These are phyloP conservation scores for Nomada ferruginata DNA, from an alignment of 2,888 invertebrate genomes.

Conservation along the genomic window DNA sequence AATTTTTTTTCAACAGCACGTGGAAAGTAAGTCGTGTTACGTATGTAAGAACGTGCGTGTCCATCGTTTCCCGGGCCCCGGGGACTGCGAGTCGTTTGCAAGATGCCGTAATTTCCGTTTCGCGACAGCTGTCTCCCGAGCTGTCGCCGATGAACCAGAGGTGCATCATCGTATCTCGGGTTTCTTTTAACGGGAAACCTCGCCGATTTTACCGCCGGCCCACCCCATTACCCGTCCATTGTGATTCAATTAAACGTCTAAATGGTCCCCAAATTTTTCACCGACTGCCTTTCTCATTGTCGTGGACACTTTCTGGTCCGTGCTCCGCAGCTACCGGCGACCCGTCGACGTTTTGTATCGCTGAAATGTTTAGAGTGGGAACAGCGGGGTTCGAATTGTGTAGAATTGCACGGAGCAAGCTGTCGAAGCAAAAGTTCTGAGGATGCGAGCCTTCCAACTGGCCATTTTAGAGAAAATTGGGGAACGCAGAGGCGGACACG, in stretches of 20 bases:
- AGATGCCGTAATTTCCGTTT: slow-evolving; percentile 75
- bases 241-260: slow-evolving; percentile 7
- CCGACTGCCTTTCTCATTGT: too few relatives aligned
- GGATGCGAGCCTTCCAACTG: too few relatives aligned
- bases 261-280: background rate
- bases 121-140: slow-evolving; percentile 66
- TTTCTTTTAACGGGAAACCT: slow-evolving; percentile 49
- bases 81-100: slow-evolving; percentile 71
- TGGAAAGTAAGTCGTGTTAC: slow-evolving; percentile 52
- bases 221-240: background rate
- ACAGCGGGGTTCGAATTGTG: too few relatives aligned
- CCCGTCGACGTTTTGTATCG: too few relatives aligned
- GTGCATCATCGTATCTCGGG: slow-evolving; percentile 52
- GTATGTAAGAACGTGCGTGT: slow-evolving; percentile 46
- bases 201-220: slow-evolving; percentile 8
- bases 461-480: too few relatives aligned
- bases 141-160: slow-evolving; percentile 58
- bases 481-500: too few relatives aligned
- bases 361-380: too few relatives aligned
- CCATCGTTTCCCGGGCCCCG: slow-evolving; percentile 21
- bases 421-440: too few relatives aligned
- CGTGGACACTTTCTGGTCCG: too few relatives aligned
- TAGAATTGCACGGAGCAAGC: too few relatives aligned
- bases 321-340: too few relatives aligned
- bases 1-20: background rate